Percentiles rank a stretch among this genome's conserved stretches.
These are phyloP conservation scores for Aphelocoma coerulescens DNA, from an alignment of 2,113 vertebrate species.

Conservation along the genomic window DNA sequence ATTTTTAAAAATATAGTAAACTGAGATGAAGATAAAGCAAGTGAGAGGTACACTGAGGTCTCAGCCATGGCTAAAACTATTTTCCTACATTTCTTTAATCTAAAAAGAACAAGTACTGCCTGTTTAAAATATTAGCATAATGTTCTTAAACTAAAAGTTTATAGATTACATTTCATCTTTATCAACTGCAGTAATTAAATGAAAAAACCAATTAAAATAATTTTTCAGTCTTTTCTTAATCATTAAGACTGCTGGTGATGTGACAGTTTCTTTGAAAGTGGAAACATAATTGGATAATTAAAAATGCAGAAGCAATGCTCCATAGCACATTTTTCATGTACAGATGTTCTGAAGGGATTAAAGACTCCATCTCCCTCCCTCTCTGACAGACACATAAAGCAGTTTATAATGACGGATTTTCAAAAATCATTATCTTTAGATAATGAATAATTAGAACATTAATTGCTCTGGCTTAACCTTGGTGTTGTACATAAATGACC, in stretches of 20 bases:
- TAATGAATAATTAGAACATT: conserved; percentile 40
- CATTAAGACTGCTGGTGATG: neutral
- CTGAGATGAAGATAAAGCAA: neutral
- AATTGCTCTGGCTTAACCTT: conserved; percentile 46
- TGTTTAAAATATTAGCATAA: neutral
- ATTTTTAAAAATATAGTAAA: neutral
- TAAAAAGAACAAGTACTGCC: neutral
- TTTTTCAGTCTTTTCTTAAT: neutral
- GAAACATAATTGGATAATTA: conserved; percentile 40
- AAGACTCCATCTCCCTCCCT: neutral
- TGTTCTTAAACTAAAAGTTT: neutral
- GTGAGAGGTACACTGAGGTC: neutral
- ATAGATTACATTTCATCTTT: neutral
- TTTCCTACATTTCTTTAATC: neutral
- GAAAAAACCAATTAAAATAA: neutral
- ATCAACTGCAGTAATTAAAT: neutral
- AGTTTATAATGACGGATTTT: conserved; percentile 22
- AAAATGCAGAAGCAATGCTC: conserved; percentile 5
- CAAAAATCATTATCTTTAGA: conserved; percentile 14
- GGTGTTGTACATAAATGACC: neutral
- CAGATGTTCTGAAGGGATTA: conserved; percentile 57
- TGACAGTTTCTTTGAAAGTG: conserved; percentile 58
- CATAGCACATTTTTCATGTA: neutral
- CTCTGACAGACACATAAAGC: conserved; percentile 22
- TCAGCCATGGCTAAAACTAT: neutral